phyloP scores from a whole-genome alignment of 1,140 invertebrate species.

The Plodia interpunctella region DNA sequence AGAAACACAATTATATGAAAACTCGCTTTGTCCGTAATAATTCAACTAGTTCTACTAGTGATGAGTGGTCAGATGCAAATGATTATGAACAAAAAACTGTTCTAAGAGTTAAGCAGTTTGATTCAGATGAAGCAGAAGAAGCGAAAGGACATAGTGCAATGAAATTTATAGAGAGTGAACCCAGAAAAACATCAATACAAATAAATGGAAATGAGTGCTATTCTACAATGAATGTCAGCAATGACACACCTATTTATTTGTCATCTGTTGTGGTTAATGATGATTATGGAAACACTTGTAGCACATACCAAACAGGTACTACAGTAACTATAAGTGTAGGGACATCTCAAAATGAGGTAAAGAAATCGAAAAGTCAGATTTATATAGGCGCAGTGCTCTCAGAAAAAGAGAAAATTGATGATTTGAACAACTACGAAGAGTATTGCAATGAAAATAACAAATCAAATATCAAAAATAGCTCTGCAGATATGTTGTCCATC shows the following conservation, averaged over 20 bases:
- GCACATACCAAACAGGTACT: constrained; percentile 70
- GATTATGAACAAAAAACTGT: constrained; percentile 66
- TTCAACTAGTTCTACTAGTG: constrained; percentile 64
- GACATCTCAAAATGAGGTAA: constrained; percentile 49
- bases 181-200: constrained; percentile 85
- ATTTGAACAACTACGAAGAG: constrained; percentile 63
- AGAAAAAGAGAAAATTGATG: constrained; percentile 41
- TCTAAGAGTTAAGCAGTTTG: constrained; percentile 70
- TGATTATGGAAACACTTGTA: constrained; percentile 58
- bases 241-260: constrained; percentile 80
- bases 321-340: constrained; percentile 79
- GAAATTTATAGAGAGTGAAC: constrained; percentile 54
- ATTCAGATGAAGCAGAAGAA: constrained; percentile 67
- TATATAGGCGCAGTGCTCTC: constrained; percentile 67
- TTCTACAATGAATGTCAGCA: constrained; percentile 80
- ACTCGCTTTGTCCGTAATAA: constrained; percentile 70
- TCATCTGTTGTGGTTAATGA: constrained; percentile 82
- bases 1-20: constrained; percentile 74
- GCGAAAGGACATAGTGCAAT: constrained; percentile 35
- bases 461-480: constrained; percentile 30
- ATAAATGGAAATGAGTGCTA: constrained; percentile 86
- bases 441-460: constrained; percentile 45
- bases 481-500: constrained; percentile 75
- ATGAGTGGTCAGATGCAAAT: constrained; percentile 70
- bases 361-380: constrained; percentile 71